Evolutionary conservation across 2,113 vertebrate genomes (phyloP), one percentile per base, ranked within the genome.

Genomic region (Blennius ocellaris): DNA sequence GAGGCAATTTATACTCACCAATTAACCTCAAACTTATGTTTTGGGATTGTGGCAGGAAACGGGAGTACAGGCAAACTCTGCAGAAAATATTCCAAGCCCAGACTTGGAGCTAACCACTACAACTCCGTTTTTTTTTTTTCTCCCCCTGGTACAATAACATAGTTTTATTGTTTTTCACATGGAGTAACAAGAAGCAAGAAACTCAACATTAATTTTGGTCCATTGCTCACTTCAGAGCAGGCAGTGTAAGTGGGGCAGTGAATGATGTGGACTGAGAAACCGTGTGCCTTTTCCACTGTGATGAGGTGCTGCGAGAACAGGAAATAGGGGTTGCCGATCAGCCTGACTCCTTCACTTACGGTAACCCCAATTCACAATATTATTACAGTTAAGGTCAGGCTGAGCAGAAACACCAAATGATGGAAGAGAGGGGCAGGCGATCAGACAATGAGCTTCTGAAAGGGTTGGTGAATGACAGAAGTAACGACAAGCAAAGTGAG

Each of bases 341-440:
- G 82, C 62, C 76, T 67, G 72, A 85, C 88, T 85, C 56, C 64
- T 85, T 74, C 62, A 67, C 73, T 84, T 6, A 6, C 56, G 6
- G 69, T 87, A 79, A 90, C 82, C 82, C 80, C 85, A 87, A 85
- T 89, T 90, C 87, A 60, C 85, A 85, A 81, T 83, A 84, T 91
- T 92, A 86, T 91, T 90, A 85, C 66, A 80, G 69, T 58, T 57
- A 70, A 86, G 89, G 85, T 91, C 84, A 88, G 76, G 51, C 39
- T n/a, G 71, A 56, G 51, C 48, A 39, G 50, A 60, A 74, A 44
- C 76, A 30, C 39, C 36, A 66, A 71, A 66, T 21, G 77, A 65
- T 64, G 58, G 61, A 70, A 16, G 62, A 74, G 54, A 41, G 41
- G 56, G 44, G 30, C 45, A 55, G 39, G 63, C 47, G 1, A 58